Evolutionary conservation across 2,113 vertebrate species (phyloP), one percentile per base, ranked within the genome.

Genomic region (Xerus inauris): DNA sequence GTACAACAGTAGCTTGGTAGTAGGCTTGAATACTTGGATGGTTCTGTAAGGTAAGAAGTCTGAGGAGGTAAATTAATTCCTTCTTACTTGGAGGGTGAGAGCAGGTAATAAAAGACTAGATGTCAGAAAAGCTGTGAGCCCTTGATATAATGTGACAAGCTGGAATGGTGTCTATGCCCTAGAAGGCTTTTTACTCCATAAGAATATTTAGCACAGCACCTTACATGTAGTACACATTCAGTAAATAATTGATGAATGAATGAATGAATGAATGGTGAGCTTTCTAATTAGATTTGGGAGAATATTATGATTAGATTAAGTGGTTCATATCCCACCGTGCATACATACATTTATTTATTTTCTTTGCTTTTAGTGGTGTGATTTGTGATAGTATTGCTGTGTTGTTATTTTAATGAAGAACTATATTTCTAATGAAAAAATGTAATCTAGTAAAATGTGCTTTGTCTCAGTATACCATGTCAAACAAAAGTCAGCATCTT

Each of bases 261-360:
- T 67, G 72, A n/a, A n/a, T 51, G 16, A 91, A 89, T 91, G 72
- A 94, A 90, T 92, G 57, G 73, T 47, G 57, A 83, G 3, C 42
- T 89, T 94, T 94, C 89, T 95, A 97, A 97, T 95, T 94, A 96
- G 89, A 94, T 87, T 91, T 95, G 92, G 40, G 30, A 71, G 65
- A 79, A 28, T 86, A 73, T 87, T 89, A 75, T 94, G 75, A 91
- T 95, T 86, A 95, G 59, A 85, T 91, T 91, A 93, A 96, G 96
- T 87, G 72, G 89, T 94, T 97, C 49, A 69, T 94, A 59, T 87
- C 80, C 87, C 76, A 73, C 54, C 81, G 87, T 84, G 76, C 83
- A 84, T 94, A 35, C 16, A 2, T 84, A 20, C 75, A 67, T 83
- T 95, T 89, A 40, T 90, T 82, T 95, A 57, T 57, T 96, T 95